phyloP scores from a whole-genome alignment of 2,888 invertebrate species.

The Tricholauxania praeusta region DNA sequence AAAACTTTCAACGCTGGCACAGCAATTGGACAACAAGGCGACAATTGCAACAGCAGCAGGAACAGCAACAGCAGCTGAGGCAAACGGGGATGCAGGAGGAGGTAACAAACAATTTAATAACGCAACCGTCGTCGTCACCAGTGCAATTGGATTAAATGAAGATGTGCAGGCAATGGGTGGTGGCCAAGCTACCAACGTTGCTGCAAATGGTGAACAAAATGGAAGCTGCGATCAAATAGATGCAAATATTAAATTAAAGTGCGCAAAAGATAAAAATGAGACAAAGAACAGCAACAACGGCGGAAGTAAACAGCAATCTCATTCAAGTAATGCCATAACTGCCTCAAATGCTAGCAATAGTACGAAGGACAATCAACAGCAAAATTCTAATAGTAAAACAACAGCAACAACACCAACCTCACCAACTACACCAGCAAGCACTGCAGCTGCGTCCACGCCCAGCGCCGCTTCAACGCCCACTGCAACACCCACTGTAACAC shows the following conservation, averaged over 20 bases:
- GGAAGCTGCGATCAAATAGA: slow-evolving; percentile 52
- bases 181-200: slow-evolving; percentile 6
- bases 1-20: slow-evolving; percentile 52
- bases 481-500: slow-evolving; percentile 35
- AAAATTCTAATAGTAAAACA: slow-evolving; percentile 25
- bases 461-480: slow-evolving; percentile 38
- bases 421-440: slow-evolving; percentile 21
- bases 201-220: slow-evolving; percentile 23
- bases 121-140: neutral
- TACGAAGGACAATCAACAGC: slow-evolving; percentile 19
- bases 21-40: slow-evolving; percentile 57
- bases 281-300: neutral
- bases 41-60: slow-evolving; percentile 40
- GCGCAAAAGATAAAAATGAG: neutral
- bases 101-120: neutral
- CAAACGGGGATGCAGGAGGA: neutral
- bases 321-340: slow-evolving; percentile 41
- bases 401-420: slow-evolving; percentile 39
- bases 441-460: slow-evolving; percentile 26
- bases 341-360: slow-evolving; percentile 31
- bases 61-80: slow-evolving; percentile 26
- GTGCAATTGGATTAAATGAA: slow-evolving; percentile 13
- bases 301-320: neutral
- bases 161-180: neutral
- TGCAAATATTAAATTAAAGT: slow-evolving; percentile 40